These are phyloP conservation scores for Lepisosteus osseus DNA, from an alignment of 2,113 vertebrate species.

Conservation along the genomic window DNA sequence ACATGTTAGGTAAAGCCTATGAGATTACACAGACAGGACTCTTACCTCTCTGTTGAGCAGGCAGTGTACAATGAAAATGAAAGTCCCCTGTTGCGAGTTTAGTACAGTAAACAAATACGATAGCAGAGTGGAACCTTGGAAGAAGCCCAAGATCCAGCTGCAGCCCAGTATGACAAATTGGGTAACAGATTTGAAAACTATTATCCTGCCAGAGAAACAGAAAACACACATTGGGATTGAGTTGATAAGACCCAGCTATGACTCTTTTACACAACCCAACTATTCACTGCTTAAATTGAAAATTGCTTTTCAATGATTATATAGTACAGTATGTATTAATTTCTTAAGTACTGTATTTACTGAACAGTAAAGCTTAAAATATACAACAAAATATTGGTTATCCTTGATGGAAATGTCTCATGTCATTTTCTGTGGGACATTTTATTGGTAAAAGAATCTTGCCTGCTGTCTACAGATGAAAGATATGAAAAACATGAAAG, in stretches of 20 bases:
- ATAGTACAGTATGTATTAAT: too few species aligned
- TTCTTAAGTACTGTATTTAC: too few species aligned
- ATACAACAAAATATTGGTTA: too few species aligned
- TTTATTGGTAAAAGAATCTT: too few species aligned
- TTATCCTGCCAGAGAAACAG: neutral
- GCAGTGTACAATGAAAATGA: conserved; percentile 29
- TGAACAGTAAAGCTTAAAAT: too few species aligned
- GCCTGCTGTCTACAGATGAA: neutral
- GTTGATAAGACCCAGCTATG: neutral
- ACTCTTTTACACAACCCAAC: too few species aligned
- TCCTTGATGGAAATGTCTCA: too few species aligned
- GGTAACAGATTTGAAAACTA: conserved; percentile 18
- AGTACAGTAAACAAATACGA: conserved; percentile 21
- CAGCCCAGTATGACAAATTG: conserved; percentile 27
- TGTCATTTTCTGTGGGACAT: too few species aligned
- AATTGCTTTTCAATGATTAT: too few species aligned
- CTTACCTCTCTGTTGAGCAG: conserved; percentile 26
- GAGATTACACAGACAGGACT: neutral
- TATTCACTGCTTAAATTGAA: too few species aligned
- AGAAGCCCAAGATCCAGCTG: conserved; percentile 24
- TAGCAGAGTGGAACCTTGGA: neutral
- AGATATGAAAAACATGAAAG: too few species aligned
- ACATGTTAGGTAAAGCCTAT: too few species aligned
- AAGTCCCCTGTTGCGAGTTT: conserved; percentile 34
- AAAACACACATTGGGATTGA: neutral